Conservation (phyloP, 2,797 vertebrate genomes). For the Phrynocephalus vlangalii region DNA sequence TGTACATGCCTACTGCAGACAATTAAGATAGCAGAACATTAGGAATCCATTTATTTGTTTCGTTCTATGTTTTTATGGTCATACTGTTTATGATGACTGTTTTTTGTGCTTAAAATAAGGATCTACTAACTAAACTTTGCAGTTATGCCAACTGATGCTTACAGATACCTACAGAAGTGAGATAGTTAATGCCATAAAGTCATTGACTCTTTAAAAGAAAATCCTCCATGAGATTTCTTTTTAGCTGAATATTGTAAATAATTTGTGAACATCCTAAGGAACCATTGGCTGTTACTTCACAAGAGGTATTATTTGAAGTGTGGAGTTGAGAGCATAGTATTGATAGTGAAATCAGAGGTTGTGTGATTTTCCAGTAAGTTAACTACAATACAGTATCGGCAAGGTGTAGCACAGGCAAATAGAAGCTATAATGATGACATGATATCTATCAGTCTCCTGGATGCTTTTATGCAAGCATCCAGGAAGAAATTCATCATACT, state of each 20-base stretch:
- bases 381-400: neutral
- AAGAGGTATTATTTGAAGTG: neutral
- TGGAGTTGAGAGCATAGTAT: too few relatives aligned
- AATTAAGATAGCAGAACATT: neutral
- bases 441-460: too few relatives aligned
- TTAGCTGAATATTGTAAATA: neutral
- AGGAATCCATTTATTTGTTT: neutral
- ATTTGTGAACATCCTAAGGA: neutral
- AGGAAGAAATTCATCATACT: too few relatives aligned
- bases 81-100: neutral
- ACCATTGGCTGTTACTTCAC: neutral
- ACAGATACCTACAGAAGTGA: neutral
- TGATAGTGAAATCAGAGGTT: neutral
- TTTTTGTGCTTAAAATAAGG: neutral
- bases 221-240: neutral
- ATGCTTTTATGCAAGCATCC: too few relatives aligned
- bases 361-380: neutral
- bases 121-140: neutral
- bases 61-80: too few relatives aligned
- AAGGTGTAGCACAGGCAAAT: neutral
- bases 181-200: neutral
- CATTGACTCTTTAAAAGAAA: neutral
- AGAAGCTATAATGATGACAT: too few relatives aligned
- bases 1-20: neutral
- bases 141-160: neutral